These are phyloP conservation scores for Styela clava DNA, from an alignment of 23 tunicate species.

Conservation along the genomic window DNA sequence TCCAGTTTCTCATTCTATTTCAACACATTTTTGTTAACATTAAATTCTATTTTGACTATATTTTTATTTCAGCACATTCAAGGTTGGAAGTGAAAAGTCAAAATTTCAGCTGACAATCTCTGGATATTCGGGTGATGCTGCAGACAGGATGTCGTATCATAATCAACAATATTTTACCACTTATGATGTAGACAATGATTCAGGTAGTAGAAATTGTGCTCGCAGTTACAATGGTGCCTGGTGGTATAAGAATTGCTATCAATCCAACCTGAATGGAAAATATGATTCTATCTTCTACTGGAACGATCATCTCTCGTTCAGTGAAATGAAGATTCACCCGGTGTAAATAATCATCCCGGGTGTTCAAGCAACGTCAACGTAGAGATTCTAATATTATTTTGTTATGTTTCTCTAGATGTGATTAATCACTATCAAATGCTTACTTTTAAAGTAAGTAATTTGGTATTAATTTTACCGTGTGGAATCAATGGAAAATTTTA, in stretches of 20 bases:
- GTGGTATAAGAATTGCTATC: neutral
- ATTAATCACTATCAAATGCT: too few relatives aligned
- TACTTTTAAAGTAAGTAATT: too few relatives aligned
- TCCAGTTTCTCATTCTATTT: too few relatives aligned
- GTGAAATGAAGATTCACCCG: neutral
- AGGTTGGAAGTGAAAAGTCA: neutral
- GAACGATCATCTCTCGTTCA: neutral
- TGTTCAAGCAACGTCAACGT: too few relatives aligned
- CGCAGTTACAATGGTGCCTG: neutral
- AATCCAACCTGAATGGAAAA: neutral
- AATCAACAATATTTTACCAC: neutral
- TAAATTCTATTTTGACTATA: too few relatives aligned
- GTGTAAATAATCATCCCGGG: too few relatives aligned
- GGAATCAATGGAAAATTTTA: too few relatives aligned
- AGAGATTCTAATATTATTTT: too few relatives aligned
- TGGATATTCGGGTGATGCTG: neutral
- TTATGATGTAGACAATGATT: neutral
- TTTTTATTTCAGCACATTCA: neutral
- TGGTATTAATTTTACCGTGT: too few relatives aligned
- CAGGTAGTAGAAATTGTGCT: neutral
- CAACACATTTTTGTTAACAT: too few relatives aligned
- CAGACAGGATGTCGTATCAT: neutral
- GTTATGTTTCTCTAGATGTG: too few relatives aligned
- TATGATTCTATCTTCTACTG: neutral
- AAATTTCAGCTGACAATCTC: neutral